A percentile compares a stretch with the other conserved stretches of the same genome.
Evolutionary conservation across 2,888 invertebrate species (phyloP).

Genomic region (Zygogramma bicolorata): DNA sequence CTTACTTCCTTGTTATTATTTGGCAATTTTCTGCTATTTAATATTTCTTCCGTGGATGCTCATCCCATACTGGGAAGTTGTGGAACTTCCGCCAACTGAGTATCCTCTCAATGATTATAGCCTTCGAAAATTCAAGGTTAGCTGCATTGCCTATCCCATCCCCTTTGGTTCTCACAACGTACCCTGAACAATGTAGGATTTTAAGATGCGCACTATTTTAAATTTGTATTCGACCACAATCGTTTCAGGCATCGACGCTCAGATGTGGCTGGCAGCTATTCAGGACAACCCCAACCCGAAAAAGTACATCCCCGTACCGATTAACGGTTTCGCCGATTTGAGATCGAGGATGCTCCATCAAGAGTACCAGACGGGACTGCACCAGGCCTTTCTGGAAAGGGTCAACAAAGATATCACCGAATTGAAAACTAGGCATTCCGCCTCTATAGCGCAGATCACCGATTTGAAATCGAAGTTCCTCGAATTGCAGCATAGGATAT

Average conservation of each 20-base stretch:
- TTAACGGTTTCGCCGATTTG: conserved; percentile 88
- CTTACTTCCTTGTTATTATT: too few relatives aligned
- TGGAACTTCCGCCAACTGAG: too few relatives aligned
- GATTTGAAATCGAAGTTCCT: conserved; percentile 86
- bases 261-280: conserved; percentile 97
- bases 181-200: too few relatives aligned
- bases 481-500: conserved; percentile 84
- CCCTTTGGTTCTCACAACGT: too few relatives aligned
- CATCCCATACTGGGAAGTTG: too few relatives aligned
- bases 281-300: conserved; percentile 94
- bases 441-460: conserved; percentile 83
- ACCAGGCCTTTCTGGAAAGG: conserved; percentile 83
- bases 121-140: too few relatives aligned
- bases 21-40: too few relatives aligned
- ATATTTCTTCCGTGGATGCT: too few relatives aligned
- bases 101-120: too few relatives aligned
- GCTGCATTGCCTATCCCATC: too few relatives aligned
- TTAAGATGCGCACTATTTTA: too few relatives aligned
- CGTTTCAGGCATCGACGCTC: conserved; percentile 83
- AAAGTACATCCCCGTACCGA: conserved; percentile 92
- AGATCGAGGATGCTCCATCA: conserved; percentile 88
- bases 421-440: conserved; percentile 84
- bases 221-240: neutral
- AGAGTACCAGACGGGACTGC: conserved; percentile 84
- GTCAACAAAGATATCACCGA: conserved; percentile 83